A percentile compares a stretch with the other conserved stretches of the same genome.
phyloP scores from a whole-genome alignment of 2,888 invertebrate genomes.

The Physocephala rufipes region DNA sequence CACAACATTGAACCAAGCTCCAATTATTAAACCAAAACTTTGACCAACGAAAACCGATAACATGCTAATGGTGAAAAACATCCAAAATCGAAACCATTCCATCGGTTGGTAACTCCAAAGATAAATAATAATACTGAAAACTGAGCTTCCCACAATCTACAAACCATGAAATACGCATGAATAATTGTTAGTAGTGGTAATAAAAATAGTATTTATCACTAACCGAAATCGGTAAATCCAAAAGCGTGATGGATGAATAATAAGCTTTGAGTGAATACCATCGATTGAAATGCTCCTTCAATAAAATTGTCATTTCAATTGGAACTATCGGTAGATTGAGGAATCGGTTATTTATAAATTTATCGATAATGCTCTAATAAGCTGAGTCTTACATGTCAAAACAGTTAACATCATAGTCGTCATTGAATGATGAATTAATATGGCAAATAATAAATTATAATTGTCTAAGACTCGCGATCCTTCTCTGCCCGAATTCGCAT shows the following conservation, averaged over 20 bases:
- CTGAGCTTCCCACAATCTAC: slow-evolving; percentile 74
- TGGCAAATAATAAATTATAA: slow-evolving; percentile 88
- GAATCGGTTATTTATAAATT: not conserved
- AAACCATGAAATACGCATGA: not conserved
- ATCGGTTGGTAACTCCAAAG: slow-evolving; percentile 90
- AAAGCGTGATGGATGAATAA: slow-evolving; percentile 77
- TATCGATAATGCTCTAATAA: not conserved
- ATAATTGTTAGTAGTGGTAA: not conserved
- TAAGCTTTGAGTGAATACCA: slow-evolving; percentile 89
- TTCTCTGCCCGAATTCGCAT: slow-evolving; percentile 78
- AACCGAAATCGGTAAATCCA: slow-evolving; percentile 83
- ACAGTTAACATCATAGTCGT: slow-evolving; percentile 91
- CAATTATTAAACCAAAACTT: slow-evolving; percentile 90
- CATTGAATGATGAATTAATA: slow-evolving; percentile 93
- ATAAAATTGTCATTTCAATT: slow-evolving; percentile 80
- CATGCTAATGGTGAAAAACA: slow-evolving; percentile 86
- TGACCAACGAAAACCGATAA: slow-evolving; percentile 90
- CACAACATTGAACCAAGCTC: slow-evolving; percentile 86
- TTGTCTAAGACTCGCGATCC: slow-evolving; percentile 82
- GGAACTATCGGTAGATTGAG: slow-evolving; percentile 67
- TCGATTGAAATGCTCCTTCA: slow-evolving; percentile 87
- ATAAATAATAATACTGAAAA: slow-evolving; percentile 82
- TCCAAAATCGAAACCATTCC: slow-evolving; percentile 79
- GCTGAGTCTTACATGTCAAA: slow-evolving; percentile 76
- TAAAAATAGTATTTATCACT: slow-evolving; percentile 56